A percentile compares a stretch with the other conserved stretches of the same genome.
These are phyloP conservation scores for Empis stercorea DNA, from an alignment of 2,888 invertebrate genomes.

Conservation along the genomic window DNA sequence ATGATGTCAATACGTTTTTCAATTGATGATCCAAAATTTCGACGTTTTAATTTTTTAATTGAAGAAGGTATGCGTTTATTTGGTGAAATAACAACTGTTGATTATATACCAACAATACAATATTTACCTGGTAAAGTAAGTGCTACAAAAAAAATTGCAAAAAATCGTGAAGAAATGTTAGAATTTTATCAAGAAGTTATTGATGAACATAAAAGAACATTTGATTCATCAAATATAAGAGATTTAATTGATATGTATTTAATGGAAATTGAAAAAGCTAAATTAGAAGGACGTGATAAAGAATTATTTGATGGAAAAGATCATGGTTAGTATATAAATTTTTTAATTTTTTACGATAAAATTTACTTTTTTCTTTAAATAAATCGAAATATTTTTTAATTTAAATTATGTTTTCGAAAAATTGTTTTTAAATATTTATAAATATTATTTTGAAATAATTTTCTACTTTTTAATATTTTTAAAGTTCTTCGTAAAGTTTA, in stretches of 20 bases:
- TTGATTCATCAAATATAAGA: constrained; percentile 60
- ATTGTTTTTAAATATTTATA: background rate
- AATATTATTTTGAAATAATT: background rate
- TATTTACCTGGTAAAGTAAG: constrained; percentile 49
- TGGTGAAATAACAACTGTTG: constrained; percentile 67
- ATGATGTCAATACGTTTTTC: constrained; percentile 80
- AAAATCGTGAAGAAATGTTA: constrained; percentile 75
- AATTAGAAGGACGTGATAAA: constrained; percentile 57
- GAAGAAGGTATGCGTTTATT: constrained; percentile 85
- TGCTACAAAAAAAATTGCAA: constrained; percentile 46
- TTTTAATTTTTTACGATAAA: background rate
- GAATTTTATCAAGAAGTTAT: constrained; percentile 72
- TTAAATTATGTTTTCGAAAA: too few species aligned
- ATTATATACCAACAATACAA: constrained; percentile 68
- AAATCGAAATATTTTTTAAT: too few species aligned
- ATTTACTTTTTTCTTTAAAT: constrained; percentile 4
- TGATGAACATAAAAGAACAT: constrained; percentile 63
- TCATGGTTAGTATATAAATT: constrained; percentile 50
- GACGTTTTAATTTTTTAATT: constrained; percentile 69
- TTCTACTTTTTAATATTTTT: background rate
- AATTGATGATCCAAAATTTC: constrained; percentile 62
- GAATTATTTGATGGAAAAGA: constrained; percentile 73
- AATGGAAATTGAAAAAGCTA: constrained; percentile 70
- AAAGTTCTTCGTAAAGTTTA: background rate
- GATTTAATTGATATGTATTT: constrained; percentile 81